Base-by-base conservation (phyloP, 2,888 invertebrate species). In the Pristionchus japonicus region DNA sequence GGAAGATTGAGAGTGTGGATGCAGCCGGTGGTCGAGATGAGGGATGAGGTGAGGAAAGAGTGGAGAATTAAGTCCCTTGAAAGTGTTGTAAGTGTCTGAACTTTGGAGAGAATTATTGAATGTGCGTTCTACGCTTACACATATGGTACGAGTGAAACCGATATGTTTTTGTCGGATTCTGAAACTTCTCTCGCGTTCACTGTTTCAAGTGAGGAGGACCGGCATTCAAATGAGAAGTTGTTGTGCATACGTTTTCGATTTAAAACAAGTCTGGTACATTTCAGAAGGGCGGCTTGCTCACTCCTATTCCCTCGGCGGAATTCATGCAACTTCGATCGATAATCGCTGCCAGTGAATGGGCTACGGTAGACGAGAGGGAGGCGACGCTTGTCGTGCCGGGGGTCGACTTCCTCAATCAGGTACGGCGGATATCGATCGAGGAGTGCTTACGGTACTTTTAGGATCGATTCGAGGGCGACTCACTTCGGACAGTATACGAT, bases 351-450 rank as follows among this genome's bases (percentile, higher is more conserved):
- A 85, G 85, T 67, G 67, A 61, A 31, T 85, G 67, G 64, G n/a
- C 61, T 43, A 85, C 85, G 37, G 64, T 47, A 43, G 85, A 64
- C 11, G 85, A 85, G 85, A 64, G 23, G 31, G 67, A 67, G 7
- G 85, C 85, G 49, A 34, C 64, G 17, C 85, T 85, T n/a, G 43
- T 85, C 40, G 64, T 85, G 64, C 85, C 85, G 27, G 85, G 85
- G 64, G 64, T 85, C 64, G 85, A 85, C 52, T 85, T 85, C 47
- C n/a, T 85, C 64, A 85, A 85, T 67, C 85, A 85, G 85, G 82
- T 52, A 82, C 43, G 77, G 77, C 31, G n/a, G 34, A 49, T n/a
- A 52, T 83, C 23, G 49, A 83, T 49, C 34, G 82, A 13, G 40
- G 31, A 37, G 49, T 52, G 43, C 43, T 20, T 43, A 20, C 31